Evolutionary conservation across 1,140 invertebrate genomes (phyloP).

Genomic region (Lucilia sericata): DNA sequence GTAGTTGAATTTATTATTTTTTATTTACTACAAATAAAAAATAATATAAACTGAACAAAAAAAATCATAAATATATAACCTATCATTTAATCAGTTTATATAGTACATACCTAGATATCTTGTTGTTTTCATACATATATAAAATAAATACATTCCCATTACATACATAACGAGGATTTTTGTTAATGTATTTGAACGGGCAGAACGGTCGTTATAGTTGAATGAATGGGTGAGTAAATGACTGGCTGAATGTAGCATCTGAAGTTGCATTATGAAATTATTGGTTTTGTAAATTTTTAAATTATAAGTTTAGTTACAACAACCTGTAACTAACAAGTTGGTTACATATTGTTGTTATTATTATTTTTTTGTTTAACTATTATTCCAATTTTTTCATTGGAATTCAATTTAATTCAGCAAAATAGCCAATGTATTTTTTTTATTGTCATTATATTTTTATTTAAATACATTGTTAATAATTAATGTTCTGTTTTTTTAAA

Average conservation of each 20-base stretch:
- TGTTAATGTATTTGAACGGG: not conserved
- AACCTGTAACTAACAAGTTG: conserved; percentile 29
- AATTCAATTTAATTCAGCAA: too few species aligned
- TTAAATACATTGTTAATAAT: too few species aligned
- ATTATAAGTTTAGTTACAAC: conserved; percentile 37
- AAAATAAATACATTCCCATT: too few species aligned
- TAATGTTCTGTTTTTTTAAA: too few species aligned
- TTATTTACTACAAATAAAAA: not conserved
- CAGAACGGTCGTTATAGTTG: not conserved
- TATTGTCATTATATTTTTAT: too few species aligned
- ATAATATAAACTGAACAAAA: not conserved
- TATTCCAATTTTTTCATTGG: not conserved
- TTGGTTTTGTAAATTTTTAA: conserved; percentile 40
- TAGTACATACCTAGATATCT: not conserved
- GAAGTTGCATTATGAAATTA: conserved; percentile 40
- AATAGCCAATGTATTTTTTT: too few species aligned
- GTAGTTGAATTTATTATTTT: not conserved
- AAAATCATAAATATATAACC: conserved; percentile 11
- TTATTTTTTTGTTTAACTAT: not conserved
- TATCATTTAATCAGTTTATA: conserved; percentile 24
- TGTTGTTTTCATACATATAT: not conserved
- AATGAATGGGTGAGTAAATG: not conserved
- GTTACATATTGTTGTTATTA: not conserved
- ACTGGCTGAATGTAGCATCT: conserved; percentile 7
- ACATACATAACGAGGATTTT: not conserved